These are phyloP conservation scores for Cylindroiulus punctatus DNA, from an alignment of 2,888 invertebrate genomes.

Conservation along the genomic window DNA sequence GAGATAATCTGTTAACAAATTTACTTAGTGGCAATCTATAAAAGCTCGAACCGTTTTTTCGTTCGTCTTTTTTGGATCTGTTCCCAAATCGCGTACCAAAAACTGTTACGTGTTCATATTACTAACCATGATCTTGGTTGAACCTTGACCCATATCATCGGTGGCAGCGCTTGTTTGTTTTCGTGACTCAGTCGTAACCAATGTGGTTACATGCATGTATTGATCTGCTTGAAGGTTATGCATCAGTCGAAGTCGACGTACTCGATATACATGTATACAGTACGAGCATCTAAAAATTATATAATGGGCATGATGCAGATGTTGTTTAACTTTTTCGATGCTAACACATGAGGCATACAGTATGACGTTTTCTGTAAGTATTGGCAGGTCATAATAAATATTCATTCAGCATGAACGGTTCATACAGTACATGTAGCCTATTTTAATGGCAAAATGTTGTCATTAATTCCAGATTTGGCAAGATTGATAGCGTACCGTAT, in stretches of 20 bases:
- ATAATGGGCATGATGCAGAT: too few species aligned
- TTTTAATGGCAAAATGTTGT: too few species aligned
- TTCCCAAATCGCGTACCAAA: constrained; percentile 29
- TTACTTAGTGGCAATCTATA: background rate
- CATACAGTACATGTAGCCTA: too few species aligned
- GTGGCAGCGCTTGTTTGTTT: background rate
- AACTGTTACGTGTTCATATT: constrained; percentile 22
- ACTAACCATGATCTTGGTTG: constrained; percentile 37
- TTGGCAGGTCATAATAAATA: too few species aligned
- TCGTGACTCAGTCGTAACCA: background rate
- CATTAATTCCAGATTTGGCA: too few species aligned
- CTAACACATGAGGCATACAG: too few species aligned
- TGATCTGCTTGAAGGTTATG: background rate
- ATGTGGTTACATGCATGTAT: background rate
- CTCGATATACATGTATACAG: too few species aligned
- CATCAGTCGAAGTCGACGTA: too few species aligned
- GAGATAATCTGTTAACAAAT: constrained; percentile 40
- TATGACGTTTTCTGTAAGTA: too few species aligned
- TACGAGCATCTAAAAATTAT: background rate
- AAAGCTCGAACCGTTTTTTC: constrained; percentile 11
- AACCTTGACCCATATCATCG: constrained; percentile 38
- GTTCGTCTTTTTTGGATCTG: background rate
- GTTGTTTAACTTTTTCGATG: too few species aligned
- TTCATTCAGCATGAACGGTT: too few species aligned
- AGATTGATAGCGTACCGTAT: background rate